Base-by-base conservation (phyloP, 35 echinoderm and acorn worm genomes). In the Ophioderma brevispina region DNA sequence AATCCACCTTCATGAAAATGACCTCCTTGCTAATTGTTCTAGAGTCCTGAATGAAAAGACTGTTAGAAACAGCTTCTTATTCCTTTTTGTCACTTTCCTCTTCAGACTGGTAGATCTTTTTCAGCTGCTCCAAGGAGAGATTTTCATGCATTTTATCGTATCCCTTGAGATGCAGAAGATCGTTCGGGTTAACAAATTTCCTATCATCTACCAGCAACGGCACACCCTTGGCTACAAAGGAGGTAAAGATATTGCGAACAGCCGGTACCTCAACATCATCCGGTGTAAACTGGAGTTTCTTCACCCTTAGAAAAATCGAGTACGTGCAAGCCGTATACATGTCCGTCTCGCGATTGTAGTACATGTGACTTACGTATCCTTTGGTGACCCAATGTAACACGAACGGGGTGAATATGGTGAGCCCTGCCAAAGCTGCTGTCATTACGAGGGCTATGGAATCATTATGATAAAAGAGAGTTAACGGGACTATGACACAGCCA, bases 181-280 rank as follows among this genome's bases (percentile, higher is more conserved):
- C 80, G 76, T 87, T 82, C 0, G 79, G 89, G 46, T 91, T 87
- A 35, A 49, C 17, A 64, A 95, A 95, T 4, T 78, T 84, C 15
- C 40, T 64, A 0, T 89, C 89, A 84, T 95, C 93, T 23, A 95
- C 93, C 37, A 95, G 23, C 35, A 91, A 91, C 32, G 93, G 79
- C 40, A 85, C 55, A 17, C 79, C 89, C 33, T 86, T 91, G 13
- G 49, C 89, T 0, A 35, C 10, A 87, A 95, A 95, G 21, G 89
- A 81, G 31, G 93, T 86, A 3, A 95, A 87, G 5, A 91, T 42
- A 52, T 95, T 95, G 25, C 25, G 87, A n/a, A 95, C 35, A 31
- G 55, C n/a, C 36, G 93, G 93, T 1, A 95, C 32, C 15, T 80
- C 37, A 0, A 95, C 89, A 31, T 95, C 89, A 33, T 59, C 39